These are phyloP conservation scores for Psylliodes chrysocephalus DNA, from an alignment of 2,888 invertebrate genomes.

Conservation along the genomic window DNA sequence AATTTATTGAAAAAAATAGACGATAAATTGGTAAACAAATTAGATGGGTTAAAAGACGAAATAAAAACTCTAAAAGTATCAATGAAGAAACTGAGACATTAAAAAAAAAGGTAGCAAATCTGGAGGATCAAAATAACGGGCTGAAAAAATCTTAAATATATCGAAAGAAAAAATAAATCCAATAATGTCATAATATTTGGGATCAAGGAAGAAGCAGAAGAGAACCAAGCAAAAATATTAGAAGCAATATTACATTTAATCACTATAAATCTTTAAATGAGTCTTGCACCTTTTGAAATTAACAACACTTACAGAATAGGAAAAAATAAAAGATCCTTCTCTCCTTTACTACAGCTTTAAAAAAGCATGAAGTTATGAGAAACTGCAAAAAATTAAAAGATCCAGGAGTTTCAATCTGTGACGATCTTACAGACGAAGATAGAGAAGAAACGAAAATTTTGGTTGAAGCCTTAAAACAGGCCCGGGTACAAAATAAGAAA, in stretches of 20 bases:
- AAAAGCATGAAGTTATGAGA: conserved; percentile 10
- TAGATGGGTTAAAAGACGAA: background rate
- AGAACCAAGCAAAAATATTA: background rate
- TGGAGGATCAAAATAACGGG: background rate
- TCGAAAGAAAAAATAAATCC: background rate
- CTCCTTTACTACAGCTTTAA: background rate
- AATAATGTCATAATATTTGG: conserved; percentile 7
- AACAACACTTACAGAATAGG: conserved; percentile 8
- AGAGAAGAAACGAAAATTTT: background rate
- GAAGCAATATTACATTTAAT: background rate
- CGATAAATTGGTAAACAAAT: background rate
- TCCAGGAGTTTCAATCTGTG: background rate
- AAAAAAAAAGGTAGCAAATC: background rate
- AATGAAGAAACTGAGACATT: background rate
- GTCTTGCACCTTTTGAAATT: background rate
- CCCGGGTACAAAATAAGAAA: background rate
- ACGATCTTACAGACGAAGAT: conserved; percentile 1
- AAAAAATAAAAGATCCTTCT: background rate
- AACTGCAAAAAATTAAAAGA: background rate
- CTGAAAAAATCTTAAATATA: background rate
- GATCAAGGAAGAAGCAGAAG: conserved; percentile 4
- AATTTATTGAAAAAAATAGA: background rate
- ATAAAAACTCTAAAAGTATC: background rate
- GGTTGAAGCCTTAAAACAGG: background rate
- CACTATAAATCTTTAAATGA: background rate